phyloP scores from a whole-genome alignment of 2,888 invertebrate species.

The Eucera pruinosa region DNA sequence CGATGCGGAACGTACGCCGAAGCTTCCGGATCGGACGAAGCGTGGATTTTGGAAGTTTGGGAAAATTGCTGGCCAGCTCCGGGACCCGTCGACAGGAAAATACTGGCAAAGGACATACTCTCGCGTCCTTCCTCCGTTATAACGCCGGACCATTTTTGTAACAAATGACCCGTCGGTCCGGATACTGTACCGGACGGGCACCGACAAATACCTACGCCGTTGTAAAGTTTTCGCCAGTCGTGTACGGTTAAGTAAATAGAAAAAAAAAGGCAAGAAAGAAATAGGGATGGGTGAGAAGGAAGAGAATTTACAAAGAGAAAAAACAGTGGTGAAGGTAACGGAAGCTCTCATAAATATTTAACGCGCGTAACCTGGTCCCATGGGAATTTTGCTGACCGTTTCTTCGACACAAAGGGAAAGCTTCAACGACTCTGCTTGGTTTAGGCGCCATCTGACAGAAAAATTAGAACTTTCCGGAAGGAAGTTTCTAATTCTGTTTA shows the following conservation, averaged over 20 bases:
- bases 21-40: neutral
- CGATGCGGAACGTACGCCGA: neutral
- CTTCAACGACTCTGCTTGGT: neutral
- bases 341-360: conserved; percentile 53
- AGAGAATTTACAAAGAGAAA: neutral
- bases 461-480: conserved; percentile 18
- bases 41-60: conserved; percentile 31
- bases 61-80: conserved; percentile 24
- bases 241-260: neutral
- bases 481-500: too few relatives aligned
- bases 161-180: conserved; percentile 67
- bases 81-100: conserved; percentile 50
- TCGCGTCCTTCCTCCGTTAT: conserved; percentile 55
- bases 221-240: conserved; percentile 59
- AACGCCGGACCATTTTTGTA: conserved; percentile 68
- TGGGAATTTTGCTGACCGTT: conserved; percentile 23
- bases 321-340: conserved; percentile 28
- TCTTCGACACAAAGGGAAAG: conserved; percentile 18
- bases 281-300: neutral
- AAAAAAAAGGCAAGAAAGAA: neutral
- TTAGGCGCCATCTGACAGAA: neutral
- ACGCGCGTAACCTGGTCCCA: conserved; percentile 34
- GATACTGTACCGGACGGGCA: conserved; percentile 63
- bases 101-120: conserved; percentile 56
- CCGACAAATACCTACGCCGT: conserved; percentile 67